Percentiles rank a stretch among this genome's conserved stretches.
Evolutionary conservation across 2,888 invertebrate genomes (phyloP).

Genomic region (Pardosa pseudoannulata): DNA sequence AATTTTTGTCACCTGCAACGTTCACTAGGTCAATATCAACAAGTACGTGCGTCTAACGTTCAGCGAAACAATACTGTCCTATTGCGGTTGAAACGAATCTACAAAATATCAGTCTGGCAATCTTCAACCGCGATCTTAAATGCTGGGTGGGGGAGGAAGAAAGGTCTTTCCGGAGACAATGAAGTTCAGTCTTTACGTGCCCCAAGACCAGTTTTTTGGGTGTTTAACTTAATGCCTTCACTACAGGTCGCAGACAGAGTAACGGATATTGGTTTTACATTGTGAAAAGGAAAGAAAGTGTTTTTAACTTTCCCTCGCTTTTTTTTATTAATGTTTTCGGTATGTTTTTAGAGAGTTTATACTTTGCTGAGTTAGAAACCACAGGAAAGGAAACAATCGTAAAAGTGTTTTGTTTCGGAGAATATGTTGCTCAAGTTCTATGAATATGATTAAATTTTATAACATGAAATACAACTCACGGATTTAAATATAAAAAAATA

Average conservation of each 20-base stretch:
- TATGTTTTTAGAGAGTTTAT: too few relatives aligned
- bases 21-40: neutral
- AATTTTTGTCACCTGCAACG: constrained; percentile 3
- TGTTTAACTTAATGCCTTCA: neutral
- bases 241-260: neutral
- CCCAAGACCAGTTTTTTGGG: too few relatives aligned
- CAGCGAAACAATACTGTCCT: constrained; percentile 16
- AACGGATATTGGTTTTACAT: constrained; percentile 6
- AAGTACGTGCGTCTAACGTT: constrained; percentile 16
- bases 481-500: too few relatives aligned
- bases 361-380: too few relatives aligned
- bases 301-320: too few relatives aligned
- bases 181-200: neutral
- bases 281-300: constrained; percentile 2
- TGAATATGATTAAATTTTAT: too few relatives aligned
- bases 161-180: constrained; percentile 20
- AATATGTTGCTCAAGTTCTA: too few relatives aligned
- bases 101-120: constrained; percentile 23
- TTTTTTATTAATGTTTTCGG: too few relatives aligned
- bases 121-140: constrained; percentile 27
- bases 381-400: too few relatives aligned
- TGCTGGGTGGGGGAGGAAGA: constrained; percentile 14
- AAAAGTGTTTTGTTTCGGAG: too few relatives aligned
- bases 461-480: too few relatives aligned
- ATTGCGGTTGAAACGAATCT: constrained; percentile 5